A percentile compares a stretch with the other conserved stretches of the same genome.
Conservation (phyloP, 2,797 vertebrate genomes). For the Lemur catta region DNA sequence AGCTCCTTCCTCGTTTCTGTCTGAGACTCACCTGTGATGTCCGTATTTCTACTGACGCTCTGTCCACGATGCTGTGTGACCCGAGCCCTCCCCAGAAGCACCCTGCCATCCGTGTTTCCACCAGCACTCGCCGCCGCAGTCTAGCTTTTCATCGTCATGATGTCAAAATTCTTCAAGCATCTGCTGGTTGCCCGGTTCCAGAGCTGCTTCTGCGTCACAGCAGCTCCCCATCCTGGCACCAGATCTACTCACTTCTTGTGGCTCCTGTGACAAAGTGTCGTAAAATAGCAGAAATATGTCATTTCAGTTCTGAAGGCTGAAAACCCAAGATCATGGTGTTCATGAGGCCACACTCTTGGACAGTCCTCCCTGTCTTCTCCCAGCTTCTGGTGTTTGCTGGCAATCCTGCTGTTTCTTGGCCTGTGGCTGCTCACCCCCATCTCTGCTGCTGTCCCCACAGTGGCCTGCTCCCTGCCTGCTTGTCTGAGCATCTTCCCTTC, state of each 20-base stretch:
- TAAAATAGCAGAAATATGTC: no score
- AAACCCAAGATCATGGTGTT: neutral
- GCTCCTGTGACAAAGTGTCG: rapidly evolving
- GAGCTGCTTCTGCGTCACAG: neutral
- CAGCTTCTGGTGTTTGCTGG: neutral
- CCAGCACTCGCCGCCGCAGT: rapidly evolving
- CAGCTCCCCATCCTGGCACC: rapidly evolving
- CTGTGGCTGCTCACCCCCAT: rapidly evolving
- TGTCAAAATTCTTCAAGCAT: neutral
- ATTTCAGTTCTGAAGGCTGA: neutral
- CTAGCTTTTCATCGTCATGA: neutral
- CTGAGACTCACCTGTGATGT: neutral
- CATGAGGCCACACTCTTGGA: neutral
- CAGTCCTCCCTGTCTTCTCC: neutral
- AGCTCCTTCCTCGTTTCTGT: rapidly evolving
- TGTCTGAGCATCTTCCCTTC: no score
- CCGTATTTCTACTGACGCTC: neutral
- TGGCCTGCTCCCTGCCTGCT: rapidly evolving
- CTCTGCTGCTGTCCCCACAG: rapidly evolving
- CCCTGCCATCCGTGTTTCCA: no score
- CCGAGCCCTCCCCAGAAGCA: neutral
- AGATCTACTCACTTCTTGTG: rapidly evolving
- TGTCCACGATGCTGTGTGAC: rapidly evolving
- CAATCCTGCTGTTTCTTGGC: neutral
- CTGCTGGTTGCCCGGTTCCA: rapidly evolving